phyloP scores from a whole-genome alignment of 2,888 invertebrate species.

The Atrina japonica region DNA sequence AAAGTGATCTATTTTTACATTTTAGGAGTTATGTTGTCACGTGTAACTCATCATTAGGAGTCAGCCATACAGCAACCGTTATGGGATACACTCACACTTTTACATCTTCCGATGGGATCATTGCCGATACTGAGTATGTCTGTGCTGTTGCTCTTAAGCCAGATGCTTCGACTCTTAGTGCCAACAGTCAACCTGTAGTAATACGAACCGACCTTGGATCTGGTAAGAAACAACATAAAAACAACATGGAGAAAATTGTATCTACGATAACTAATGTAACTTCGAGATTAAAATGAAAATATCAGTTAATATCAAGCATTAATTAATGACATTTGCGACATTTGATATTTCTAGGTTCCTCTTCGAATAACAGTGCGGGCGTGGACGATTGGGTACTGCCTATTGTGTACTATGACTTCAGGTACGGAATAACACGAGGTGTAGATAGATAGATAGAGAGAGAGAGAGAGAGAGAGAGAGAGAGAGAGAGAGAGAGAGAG shows the following conservation, averaged over 20 bases:
- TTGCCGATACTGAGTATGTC: conserved; percentile 52
- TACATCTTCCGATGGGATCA: conserved; percentile 48
- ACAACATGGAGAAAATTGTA: too few relatives aligned
- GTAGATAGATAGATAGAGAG: too few relatives aligned
- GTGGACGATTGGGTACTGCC: conserved; percentile 45
- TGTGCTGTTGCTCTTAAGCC: conserved; percentile 47
- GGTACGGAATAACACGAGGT: conserved; percentile 16
- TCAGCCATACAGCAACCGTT: conserved; percentile 16
- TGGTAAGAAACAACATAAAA: too few relatives aligned
- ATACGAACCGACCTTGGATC: conserved; percentile 44
- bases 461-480: too few relatives aligned
- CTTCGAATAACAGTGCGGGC: conserved; percentile 26
- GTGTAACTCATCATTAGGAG: conserved; percentile 28
- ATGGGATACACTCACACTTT: conserved; percentile 39
- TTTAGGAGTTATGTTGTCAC: conserved; percentile 31
- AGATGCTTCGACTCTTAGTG: conserved; percentile 38
- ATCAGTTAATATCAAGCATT: too few relatives aligned
- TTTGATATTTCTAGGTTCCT: conserved; percentile 20
- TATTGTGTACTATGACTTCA: conserved; percentile 50
- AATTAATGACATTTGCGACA: too few relatives aligned
- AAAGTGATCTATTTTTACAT: too few relatives aligned
- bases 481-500: too few relatives aligned
- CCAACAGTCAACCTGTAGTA: conserved; percentile 46
- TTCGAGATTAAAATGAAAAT: too few relatives aligned
- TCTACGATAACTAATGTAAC: too few relatives aligned